phyloP scores from a whole-genome alignment of 1,140 invertebrate genomes.

The Parasteatoda tepidariorum region DNA sequence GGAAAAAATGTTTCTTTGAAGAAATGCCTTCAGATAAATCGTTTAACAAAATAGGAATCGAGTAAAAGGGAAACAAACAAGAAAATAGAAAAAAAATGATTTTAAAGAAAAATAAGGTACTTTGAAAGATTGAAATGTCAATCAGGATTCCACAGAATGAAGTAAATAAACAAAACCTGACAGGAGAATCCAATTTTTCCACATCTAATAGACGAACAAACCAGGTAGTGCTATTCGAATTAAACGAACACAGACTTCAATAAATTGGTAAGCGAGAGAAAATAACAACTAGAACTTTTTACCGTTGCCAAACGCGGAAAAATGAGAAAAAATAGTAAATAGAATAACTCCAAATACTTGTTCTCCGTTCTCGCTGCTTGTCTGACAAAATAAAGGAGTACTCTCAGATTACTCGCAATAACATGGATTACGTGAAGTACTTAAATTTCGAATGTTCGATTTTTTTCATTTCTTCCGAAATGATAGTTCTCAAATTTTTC shows the following conservation, averaged over 20 bases:
- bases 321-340: not conserved
- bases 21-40: not conserved
- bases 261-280: conserved; percentile 35
- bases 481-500: not conserved
- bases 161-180: not conserved
- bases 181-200: conserved; percentile 23
- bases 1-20: no score
- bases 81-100: not conserved
- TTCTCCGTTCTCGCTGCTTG: not conserved
- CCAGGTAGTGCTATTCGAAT: conserved; percentile 38
- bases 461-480: not conserved
- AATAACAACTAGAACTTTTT: conserved; percentile 24
- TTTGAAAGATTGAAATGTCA: conserved; percentile 53
- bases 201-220: conserved; percentile 20
- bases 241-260: conserved; percentile 7
- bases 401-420: not conserved
- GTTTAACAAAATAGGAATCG: not conserved
- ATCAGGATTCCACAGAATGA: not conserved
- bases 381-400: not conserved
- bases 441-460: not conserved
- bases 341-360: not conserved
- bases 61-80: not conserved
- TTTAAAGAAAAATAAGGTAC: conserved; percentile 12
- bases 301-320: not conserved
- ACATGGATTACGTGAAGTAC: not conserved